Conservation (phyloP, 2,113 vertebrate species). For the Crotalus horridus region DNA sequence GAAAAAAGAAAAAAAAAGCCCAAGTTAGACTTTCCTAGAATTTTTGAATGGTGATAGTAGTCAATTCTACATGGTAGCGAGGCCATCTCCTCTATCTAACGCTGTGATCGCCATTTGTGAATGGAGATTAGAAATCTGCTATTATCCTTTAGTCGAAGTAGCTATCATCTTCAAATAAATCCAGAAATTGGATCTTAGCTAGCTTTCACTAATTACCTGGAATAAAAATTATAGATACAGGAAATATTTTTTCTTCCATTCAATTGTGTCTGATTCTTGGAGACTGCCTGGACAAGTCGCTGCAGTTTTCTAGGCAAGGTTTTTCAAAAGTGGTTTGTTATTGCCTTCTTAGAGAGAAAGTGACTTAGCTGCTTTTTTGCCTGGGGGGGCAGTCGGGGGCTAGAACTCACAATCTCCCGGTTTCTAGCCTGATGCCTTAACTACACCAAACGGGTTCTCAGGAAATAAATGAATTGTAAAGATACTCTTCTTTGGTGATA, state of each 20-base stretch:
- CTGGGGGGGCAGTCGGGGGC: background rate
- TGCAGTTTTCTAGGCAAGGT: background rate
- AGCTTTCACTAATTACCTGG: background rate
- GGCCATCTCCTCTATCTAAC: background rate
- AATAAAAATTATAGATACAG: background rate
- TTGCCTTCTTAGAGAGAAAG: background rate
- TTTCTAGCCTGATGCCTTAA: background rate
- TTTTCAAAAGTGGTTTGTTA: background rate
- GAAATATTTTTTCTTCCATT: background rate
- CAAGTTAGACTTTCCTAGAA: background rate
- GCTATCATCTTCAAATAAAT: background rate
- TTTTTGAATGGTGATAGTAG: background rate
- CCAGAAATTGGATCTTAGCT: background rate
- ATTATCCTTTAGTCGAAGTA: background rate
- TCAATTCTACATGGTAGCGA: background rate
- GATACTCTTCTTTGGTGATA: background rate
- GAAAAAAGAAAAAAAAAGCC: background rate
- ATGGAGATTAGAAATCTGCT: background rate
- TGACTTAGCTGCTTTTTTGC: background rate
- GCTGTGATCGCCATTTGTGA: background rate
- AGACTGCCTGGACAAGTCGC: background rate
- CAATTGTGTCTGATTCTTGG: background rate
- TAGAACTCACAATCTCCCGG: background rate
- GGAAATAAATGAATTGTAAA: background rate
- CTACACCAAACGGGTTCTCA: background rate